phyloP scores from a whole-genome alignment of 2,113 vertebrate genomes.

The Typhlomys cinereus region DNA sequence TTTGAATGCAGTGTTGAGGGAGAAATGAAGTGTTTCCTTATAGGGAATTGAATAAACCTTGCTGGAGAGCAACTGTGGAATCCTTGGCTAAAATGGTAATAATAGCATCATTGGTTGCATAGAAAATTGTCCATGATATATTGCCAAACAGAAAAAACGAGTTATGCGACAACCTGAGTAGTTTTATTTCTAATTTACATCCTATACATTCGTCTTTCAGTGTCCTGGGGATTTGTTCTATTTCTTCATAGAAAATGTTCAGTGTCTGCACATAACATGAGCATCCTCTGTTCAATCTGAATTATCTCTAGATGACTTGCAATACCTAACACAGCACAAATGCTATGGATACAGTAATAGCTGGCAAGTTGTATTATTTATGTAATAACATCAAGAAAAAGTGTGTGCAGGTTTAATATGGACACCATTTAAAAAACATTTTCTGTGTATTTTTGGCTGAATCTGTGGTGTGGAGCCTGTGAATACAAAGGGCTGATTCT shows the following conservation, averaged over 20 bases:
- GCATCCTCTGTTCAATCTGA: accelerated
- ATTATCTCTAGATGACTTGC: neutral
- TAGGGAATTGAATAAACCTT: neutral
- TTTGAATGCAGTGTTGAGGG: neutral
- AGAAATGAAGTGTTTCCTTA: neutral
- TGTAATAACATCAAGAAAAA: neutral
- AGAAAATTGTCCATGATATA: neutral
- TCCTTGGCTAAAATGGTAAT: neutral
- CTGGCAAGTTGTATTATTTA: neutral
- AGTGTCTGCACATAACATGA: neutral
- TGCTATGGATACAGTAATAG: no score
- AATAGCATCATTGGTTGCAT: neutral
- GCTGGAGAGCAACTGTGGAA: neutral
- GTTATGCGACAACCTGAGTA: no score
- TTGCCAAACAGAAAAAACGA: neutral
- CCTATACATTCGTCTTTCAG: neutral
- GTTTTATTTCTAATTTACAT: neutral
- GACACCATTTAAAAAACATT: neutral
- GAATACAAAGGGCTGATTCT: neutral
- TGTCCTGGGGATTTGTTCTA: neutral
- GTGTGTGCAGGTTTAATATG: neutral
- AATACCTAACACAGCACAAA: neutral
- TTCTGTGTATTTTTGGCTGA: neutral
- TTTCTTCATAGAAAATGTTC: no score
- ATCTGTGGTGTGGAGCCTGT: no score